Percentiles rank a stretch among this genome's conserved stretches.
phyloP scores from a whole-genome alignment of 2,113 vertebrate genomes.

The Marmota monax region DNA sequence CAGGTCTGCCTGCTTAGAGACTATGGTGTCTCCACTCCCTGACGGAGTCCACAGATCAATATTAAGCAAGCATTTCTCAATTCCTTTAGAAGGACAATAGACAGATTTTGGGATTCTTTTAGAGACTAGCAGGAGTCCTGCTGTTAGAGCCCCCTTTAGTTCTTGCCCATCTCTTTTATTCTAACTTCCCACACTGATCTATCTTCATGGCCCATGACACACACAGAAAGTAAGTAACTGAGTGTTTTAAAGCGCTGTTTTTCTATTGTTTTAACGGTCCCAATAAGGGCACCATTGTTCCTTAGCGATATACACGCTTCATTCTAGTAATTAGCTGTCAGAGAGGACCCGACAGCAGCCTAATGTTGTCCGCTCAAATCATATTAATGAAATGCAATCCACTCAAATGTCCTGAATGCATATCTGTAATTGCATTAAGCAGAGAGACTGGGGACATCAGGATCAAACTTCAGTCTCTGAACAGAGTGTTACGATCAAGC shows the following conservation, averaged over 20 bases:
- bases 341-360: constrained; percentile 95
- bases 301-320: constrained; percentile 94
- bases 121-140: not conserved
- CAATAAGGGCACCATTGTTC: constrained; percentile 93
- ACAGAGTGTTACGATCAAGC: constrained; percentile 90
- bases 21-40: not conserved
- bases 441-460: constrained; percentile 89
- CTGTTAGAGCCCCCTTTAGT: not conserved
- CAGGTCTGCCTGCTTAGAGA: not conserved
- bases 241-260: constrained; percentile 74
- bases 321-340: constrained; percentile 99
- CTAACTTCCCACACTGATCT: not conserved
- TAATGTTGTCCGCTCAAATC: constrained; percentile 97
- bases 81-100: not conserved
- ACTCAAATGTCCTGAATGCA: constrained; percentile 95
- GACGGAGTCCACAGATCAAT: not conserved
- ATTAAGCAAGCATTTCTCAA: fast-evolving
- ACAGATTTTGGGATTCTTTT: not conserved
- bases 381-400: constrained; percentile 99
- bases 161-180: not conserved
- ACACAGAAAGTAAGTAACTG: constrained; percentile 56
- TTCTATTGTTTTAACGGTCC: constrained; percentile 80
- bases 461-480: constrained; percentile 90
- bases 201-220: constrained; percentile 54
- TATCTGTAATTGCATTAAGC: constrained; percentile 95